Percentiles rank a stretch among this genome's conserved stretches.
These are phyloP conservation scores for Synanthedon formicaeformis DNA, from an alignment of 2,888 invertebrate species.

Conservation along the genomic window DNA sequence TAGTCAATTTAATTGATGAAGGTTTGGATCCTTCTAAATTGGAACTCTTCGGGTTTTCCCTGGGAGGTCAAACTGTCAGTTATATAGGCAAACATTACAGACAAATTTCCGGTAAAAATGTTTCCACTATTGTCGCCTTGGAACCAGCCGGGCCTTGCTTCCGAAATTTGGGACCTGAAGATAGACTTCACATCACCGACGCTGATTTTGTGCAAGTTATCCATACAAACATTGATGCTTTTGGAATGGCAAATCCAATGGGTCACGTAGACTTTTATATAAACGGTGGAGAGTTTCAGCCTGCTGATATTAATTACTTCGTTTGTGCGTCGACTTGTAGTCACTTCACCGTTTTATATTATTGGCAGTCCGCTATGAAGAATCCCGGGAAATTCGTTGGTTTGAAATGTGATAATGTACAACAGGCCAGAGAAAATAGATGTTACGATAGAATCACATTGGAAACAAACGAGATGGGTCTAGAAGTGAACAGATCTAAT, in stretches of 20 bases:
- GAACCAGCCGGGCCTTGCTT: conserved; percentile 62
- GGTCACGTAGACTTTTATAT: conserved; percentile 57
- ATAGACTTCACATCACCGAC: conserved; percentile 39
- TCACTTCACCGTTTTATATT: conserved; percentile 41
- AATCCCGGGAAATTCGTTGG: conserved; percentile 46
- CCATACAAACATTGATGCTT: conserved; percentile 60
- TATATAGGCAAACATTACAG: conserved; percentile 50
- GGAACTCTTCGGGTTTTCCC: conserved; percentile 54
- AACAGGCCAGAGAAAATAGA: conserved; percentile 43
- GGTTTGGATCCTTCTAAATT: conserved; percentile 44
- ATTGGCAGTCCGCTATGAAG: conserved; percentile 45
- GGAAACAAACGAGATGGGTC: conserved; percentile 39
- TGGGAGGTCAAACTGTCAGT: conserved; percentile 53
- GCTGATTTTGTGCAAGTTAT: conserved; percentile 57
- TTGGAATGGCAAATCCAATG: conserved; percentile 54
- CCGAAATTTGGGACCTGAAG: conserved; percentile 27
- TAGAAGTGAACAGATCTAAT: conserved; percentile 27
- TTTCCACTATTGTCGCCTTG: conserved; percentile 47
- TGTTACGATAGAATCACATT: conserved; percentile 37
- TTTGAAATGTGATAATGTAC: conserved; percentile 41
- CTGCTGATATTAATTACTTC: conserved; percentile 39
- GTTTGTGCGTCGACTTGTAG: conserved; percentile 53
- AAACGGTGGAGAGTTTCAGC: conserved; percentile 59
- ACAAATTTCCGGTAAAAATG: conserved; percentile 35
- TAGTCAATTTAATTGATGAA: conserved; percentile 32